These are phyloP conservation scores for Phalacrocorax brasilianus DNA, from an alignment of 2,113 vertebrate genomes.

Conservation along the genomic window DNA sequence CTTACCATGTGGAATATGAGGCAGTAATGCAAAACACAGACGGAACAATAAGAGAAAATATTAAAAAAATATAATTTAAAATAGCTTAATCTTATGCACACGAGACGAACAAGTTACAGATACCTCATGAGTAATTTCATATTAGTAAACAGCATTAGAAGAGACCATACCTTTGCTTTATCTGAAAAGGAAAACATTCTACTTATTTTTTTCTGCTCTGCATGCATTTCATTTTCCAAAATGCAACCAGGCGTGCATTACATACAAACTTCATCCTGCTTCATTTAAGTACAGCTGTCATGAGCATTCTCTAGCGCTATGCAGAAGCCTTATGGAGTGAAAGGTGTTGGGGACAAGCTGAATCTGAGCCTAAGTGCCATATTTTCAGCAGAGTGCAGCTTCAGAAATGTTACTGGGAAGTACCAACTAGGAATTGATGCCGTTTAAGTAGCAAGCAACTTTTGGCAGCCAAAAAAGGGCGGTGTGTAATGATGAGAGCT, in stretches of 20 bases:
- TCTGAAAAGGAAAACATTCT: conserved; percentile 78
- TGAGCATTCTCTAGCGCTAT: conserved; percentile 64
- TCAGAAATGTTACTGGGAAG: conserved; percentile 19
- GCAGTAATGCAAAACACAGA: conserved; percentile 50
- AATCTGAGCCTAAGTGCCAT: conserved; percentile 46
- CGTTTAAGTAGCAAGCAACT: conserved; percentile 73
- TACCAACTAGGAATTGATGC: conserved; percentile 18
- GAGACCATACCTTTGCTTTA: conserved; percentile 72
- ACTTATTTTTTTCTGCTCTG: conserved; percentile 53
- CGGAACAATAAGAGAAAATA: conserved; percentile 21
- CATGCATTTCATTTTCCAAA: conserved; percentile 79
- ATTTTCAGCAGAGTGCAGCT: conserved; percentile 60
- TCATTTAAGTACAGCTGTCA: conserved; percentile 42
- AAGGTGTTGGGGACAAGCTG: conserved; percentile 36
- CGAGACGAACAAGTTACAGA: not conserved
- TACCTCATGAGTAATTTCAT: conserved; percentile 1
- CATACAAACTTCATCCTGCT: conserved; percentile 48
- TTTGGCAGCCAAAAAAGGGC: conserved; percentile 71
- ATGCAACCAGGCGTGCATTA: conserved; percentile 74
- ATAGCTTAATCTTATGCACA: not conserved
- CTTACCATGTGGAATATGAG: conserved; percentile 58
- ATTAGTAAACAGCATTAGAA: conserved; percentile 49
- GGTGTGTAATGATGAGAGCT: conserved; percentile 67
- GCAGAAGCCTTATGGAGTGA: conserved; percentile 77
- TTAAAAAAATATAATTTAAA: not conserved